Evolutionary conservation across 2,797 vertebrate genomes (phyloP).

Genomic region (Hydrophis major): DNA sequence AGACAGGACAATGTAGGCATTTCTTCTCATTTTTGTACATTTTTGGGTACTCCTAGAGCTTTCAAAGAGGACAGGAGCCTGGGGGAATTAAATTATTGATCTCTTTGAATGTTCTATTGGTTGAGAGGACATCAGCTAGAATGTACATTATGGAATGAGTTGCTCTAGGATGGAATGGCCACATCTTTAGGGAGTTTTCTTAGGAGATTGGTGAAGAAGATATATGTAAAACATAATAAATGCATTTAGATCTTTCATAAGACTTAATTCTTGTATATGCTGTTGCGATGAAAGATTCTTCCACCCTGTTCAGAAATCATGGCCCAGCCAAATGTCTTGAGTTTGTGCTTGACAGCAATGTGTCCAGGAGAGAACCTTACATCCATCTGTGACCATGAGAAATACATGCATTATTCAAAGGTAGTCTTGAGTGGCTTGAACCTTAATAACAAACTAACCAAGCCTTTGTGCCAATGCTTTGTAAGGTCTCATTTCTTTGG

Average conservation of each 20-base stretch:
- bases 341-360: not conserved
- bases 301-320: not conserved
- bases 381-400: too few species aligned
- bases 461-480: not conserved
- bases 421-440: too few species aligned
- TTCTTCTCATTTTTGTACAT: too few species aligned
- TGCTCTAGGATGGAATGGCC: not conserved
- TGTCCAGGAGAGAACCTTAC: too few species aligned
- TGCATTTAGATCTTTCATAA: not conserved
- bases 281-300: not conserved
- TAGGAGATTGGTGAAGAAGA: not conserved
- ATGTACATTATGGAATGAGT: not conserved
- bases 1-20: too few species aligned
- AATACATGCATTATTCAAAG: not conserved
- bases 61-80: too few species aligned
- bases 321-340: not conserved
- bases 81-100: too few species aligned
- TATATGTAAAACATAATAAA: too few species aligned
- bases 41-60: too few species aligned
- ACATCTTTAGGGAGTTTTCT: not conserved
- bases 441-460: too few species aligned
- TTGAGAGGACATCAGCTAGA: too few species aligned
- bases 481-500: not conserved
- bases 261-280: not conserved
- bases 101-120: too few species aligned